A percentile compares a stretch with the other conserved stretches of the same genome.
phyloP scores from a whole-genome alignment of 2,797 vertebrate species.

The Glossophaga mutica region DNA sequence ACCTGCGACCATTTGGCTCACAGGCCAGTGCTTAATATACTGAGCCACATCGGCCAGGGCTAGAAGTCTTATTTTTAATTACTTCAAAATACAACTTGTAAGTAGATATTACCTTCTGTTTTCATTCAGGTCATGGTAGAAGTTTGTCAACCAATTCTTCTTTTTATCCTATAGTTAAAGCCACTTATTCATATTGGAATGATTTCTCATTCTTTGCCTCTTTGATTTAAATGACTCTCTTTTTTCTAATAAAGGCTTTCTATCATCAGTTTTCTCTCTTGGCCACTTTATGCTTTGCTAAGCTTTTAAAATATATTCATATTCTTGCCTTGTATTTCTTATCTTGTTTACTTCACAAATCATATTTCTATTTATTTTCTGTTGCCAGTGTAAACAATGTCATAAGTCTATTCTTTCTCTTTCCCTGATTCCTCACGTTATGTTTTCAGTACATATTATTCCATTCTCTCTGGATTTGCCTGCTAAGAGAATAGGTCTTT shows the following conservation, averaged over 20 bases:
- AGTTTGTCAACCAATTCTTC: not conserved
- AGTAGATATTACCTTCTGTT: not conserved
- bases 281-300: not conserved
- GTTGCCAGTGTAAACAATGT: not conserved
- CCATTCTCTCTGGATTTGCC: constrained; percentile 16
- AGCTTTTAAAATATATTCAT: constrained; percentile 25
- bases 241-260: not conserved
- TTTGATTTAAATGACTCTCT: constrained; percentile 14
- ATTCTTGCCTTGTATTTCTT: constrained; percentile 24
- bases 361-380: constrained; percentile 44
- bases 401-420: not conserved
- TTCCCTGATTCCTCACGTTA: not conserved
- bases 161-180: not conserved
- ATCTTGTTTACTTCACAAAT: not conserved
- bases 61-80: not conserved
- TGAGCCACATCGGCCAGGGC: too few relatives aligned
- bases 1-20: too few relatives aligned
- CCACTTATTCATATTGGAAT: not conserved
- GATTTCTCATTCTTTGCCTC: not conserved
- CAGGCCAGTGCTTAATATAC: too few relatives aligned
- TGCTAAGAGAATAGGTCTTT: not conserved
- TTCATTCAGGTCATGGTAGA: not conserved
- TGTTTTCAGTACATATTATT: not conserved
- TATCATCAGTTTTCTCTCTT: not conserved
- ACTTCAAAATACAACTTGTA: not conserved